Base-by-base conservation (phyloP, 2,797 vertebrate species). In the Paratrypauchen microcephalus region DNA sequence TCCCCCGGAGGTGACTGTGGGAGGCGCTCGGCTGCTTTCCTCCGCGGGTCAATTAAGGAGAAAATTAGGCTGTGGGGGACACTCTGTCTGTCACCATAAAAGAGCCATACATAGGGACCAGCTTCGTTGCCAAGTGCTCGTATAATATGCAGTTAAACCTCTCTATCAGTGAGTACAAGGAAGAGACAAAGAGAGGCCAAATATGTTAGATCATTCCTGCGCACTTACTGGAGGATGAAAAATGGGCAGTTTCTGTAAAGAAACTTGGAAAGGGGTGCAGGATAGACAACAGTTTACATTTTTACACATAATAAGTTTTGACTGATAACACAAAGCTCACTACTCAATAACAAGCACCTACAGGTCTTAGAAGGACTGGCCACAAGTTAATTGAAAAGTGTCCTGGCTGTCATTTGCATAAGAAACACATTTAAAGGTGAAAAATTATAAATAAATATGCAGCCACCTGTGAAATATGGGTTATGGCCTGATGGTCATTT, bases 351-450 rank as follows among this genome's bases (percentile, higher is more conserved):
- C 86, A 89, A 88, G 83, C 82, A 82, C 76, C 68, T 79, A 72
- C 61, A 66, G 81, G 80, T 84, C 81, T 88, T 85, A 83, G 77
- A 89, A 83, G 78, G 76, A 86, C 87, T 88, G 87, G 78, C 80
- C 87, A 90, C 89, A 90, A 88, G 83, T 93, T 91, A 93, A 93
- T 92, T 92, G 88, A 93, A 93, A 92, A 91, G 87, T 90, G 89
- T 89, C 91, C 83, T 74, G 83, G 80, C 23, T 86, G 87, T 91
- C 76, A 93, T 93, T 93, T 93, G 90, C 92, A 93, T 93, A 88
- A 91, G 89, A 91, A 92, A 92, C 88, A 86, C 87, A 92, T 94
- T 93, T 91, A 92, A 92, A 92, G 82, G 79, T 92, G 91, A 92
- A 90, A 92, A 91, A 92, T 92, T 88, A 89, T 92, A 92, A 92